Percentiles rank a stretch among this genome's conserved stretches.
These are phyloP conservation scores for Pomacea canaliculata DNA, from an alignment of 2,888 invertebrate species.

Conservation along the genomic window DNA sequence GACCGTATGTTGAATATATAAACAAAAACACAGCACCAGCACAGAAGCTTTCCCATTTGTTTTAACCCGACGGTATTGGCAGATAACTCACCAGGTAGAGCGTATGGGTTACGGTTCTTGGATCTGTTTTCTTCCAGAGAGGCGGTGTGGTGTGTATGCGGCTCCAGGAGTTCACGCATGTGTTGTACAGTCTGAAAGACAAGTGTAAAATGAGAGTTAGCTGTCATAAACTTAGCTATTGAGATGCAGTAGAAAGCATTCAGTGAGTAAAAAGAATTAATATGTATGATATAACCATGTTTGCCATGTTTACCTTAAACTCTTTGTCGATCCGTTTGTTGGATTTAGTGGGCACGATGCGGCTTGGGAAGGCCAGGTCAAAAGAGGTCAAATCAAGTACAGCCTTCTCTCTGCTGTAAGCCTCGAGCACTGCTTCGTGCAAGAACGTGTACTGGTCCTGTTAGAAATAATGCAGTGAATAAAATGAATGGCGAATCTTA, in stretches of 20 bases:
- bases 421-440: constrained; percentile 22
- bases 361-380: constrained; percentile 7
- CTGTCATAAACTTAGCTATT: too few relatives aligned
- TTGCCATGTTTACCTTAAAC: constrained; percentile 3
- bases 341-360: neutral
- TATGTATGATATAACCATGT: too few relatives aligned
- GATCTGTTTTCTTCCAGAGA: constrained; percentile 6
- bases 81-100: constrained; percentile 3
- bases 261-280: too few relatives aligned
- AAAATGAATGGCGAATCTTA: too few relatives aligned
- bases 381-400: neutral
- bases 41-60: too few relatives aligned
- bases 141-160: constrained; percentile 2
- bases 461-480: neutral
- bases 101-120: constrained; percentile 19
- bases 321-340: constrained; percentile 14
- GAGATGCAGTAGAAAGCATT: too few relatives aligned
- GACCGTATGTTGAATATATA: too few relatives aligned
- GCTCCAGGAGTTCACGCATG: constrained; percentile 5
- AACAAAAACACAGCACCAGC: too few relatives aligned
- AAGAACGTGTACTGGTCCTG: constrained; percentile 19
- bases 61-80: too few relatives aligned
- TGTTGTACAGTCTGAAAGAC: neutral
- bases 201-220: neutral
- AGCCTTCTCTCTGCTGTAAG: constrained; percentile 8